Base-by-base conservation (phyloP, 2,113 vertebrate species). In the Phaetusa simplex region DNA sequence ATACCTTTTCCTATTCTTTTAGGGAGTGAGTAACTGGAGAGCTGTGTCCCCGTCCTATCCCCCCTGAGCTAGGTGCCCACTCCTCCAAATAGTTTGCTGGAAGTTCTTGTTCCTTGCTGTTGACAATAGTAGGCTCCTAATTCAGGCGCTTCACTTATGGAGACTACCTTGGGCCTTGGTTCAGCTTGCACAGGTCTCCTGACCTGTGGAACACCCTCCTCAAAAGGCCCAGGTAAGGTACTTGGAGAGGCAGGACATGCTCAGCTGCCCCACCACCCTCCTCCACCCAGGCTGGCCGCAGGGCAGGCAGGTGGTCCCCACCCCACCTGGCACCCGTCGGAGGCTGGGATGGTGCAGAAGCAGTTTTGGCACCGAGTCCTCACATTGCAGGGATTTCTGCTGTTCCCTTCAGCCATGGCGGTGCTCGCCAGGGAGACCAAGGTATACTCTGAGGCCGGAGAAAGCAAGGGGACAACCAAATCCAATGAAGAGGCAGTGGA, bases 241-340 rank as follows among this genome's bases (percentile, higher is more conserved):
- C 50, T 40, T 64, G 23, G 16, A 50, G 43, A 38, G 26, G 18
- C 30, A 80, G 49, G 11, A 11, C 7, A 9, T 8, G 42, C 30
- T 26, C 18, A 72, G 19, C 36, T 45, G 34, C 9, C 5, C 14
- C 27, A 32, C 6, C 4, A 12, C 7, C 11, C 10, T 26, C 9
- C 27, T 58, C 22, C 18, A 13, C 45, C 20, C 11, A 6, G 34
- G 42, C 26, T 69, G 71, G 29, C 12, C 0, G 0, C 30, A 18
- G 24, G 0, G 2, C 4, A 5, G 19, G 15, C 5, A 1, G 4
- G 0, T 23, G 11, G 16, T 67, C 23, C 26, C n/a, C 29, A 52
- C 24, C 9, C 12, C 11, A 2, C 4, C 19, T 45, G 21, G 20
- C 29, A 52, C 30, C 21, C 11, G 3, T 24, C 4, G 3, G 29